Evolutionary conservation across 2,888 invertebrate genomes (phyloP), one percentile per base, ranked within the genome.

Genomic region (Trissoscelio sp.): DNA sequence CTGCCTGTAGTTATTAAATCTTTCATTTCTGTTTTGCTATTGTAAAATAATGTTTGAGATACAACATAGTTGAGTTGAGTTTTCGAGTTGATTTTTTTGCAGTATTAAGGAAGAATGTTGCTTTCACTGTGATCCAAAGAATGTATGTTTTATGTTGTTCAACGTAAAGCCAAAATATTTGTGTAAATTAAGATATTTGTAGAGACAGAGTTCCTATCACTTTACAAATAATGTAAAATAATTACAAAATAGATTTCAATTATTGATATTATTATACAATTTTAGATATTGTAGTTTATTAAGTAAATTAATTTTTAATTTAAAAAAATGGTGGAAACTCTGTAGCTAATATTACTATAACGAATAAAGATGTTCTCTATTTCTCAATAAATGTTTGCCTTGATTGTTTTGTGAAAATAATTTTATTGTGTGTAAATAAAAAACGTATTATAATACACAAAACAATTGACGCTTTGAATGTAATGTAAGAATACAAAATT

Each of bases 1-100:
- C 70, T 75, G 75, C 64, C 48, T 44, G 57, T n/a, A 57, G 39
- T 72, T 69, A 24, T 66, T 72, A 14, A 51, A 69, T 34, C 12
- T 44, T 62, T 62, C 28, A 62, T 48, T 72, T 79, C 18, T 64
- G 58, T 78, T 64, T 58, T 12, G 57, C 44, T 67, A 46, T 6
- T 37, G 67, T 28, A 55, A 77, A 20, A 4, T 42, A 1, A 46
- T 69, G 57, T 69, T 11, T 55, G 16, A 53, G 14, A 53, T 24
- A 16, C 22, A 51, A 48, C 18, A 46, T 6, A 57, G 18, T 51
- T 48, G 20, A 20, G 46, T 64, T 66, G n/a, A n/a, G n/a, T n/a
- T 48, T 22, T 37, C 22, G 48, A 11, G 20, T 14, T 4, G n/a
- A 28, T 67, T 55, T 7, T 57, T 44, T 69, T 57, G 57, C 53